phyloP scores from a whole-genome alignment of 2,113 vertebrate species.

The Phalacrocorax aristotelis region DNA sequence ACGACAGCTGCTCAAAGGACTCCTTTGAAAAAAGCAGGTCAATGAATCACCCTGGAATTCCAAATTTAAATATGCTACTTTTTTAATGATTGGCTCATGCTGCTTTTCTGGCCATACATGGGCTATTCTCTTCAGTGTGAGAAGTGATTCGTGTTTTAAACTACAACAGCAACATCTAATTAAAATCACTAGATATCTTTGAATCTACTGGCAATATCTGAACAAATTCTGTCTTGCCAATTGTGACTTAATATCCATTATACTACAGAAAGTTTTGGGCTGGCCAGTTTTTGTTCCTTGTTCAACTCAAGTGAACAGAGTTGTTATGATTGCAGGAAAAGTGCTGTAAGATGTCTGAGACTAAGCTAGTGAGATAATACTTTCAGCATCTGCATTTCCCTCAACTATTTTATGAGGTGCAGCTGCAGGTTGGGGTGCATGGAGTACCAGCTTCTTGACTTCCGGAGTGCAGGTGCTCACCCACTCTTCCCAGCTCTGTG shows the following conservation, averaged over 20 bases:
- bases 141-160: slow-evolving; percentile 8
- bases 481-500: background rate
- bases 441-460: background rate
- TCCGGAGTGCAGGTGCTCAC: background rate
- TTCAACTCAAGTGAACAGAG: background rate
- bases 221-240: background rate
- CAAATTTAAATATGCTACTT: slow-evolving; percentile 22
- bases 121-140: slow-evolving; percentile 7
- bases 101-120: slow-evolving; percentile 11
- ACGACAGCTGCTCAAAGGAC: background rate
- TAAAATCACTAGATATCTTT: slow-evolving; percentile 17
- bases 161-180: background rate
- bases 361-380: background rate
- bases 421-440: background rate
- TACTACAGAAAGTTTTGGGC: background rate
- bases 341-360: background rate
- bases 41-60: slow-evolving; percentile 24
- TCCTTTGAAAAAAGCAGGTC: slow-evolving; percentile 39
- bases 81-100: background rate
- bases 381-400: background rate
- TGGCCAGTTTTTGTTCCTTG: background rate
- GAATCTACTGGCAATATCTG: background rate
- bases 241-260: background rate
- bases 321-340: background rate
- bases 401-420: background rate